Conservation (phyloP, 2,888 invertebrate genomes). For the Pammene aurita region DNA sequence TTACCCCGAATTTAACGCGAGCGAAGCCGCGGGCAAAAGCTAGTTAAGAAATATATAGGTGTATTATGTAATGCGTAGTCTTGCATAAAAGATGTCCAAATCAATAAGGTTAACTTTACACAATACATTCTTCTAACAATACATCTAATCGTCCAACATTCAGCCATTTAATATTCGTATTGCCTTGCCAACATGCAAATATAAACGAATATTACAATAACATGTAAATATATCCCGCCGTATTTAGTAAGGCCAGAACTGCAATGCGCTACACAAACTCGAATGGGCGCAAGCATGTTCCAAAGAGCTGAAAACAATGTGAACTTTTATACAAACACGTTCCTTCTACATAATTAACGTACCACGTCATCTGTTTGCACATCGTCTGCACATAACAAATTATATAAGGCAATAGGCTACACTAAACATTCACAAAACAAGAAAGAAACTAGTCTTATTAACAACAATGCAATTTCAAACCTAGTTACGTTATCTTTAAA, state of each 20-base stretch:
- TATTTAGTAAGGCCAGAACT: neutral
- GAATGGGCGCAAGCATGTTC: neutral
- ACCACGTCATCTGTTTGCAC: conserved; percentile 35
- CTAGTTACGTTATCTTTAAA: neutral
- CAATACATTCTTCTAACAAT: no score
- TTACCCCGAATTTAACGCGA: no score
- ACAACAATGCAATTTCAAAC: conserved; percentile 2
- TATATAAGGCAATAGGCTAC: conserved; percentile 30
- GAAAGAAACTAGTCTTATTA: conserved; percentile 1
- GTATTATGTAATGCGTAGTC: no score
- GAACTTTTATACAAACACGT: conserved; percentile 24
- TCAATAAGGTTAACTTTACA: no score
- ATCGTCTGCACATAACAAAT: conserved; percentile 36
- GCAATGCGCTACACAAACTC: conserved; percentile 1
- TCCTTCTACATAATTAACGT: conserved; percentile 16
- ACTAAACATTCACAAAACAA: conserved; percentile 9
- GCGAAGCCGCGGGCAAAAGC: no score
- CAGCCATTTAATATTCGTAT: neutral
- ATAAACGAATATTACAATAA: neutral
- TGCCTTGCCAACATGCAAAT: neutral
- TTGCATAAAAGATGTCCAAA: no score
- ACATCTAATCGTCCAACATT: no score
- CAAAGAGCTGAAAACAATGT: conserved; percentile 5
- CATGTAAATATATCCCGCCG: neutral
- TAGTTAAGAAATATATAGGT: no score